Conservation (phyloP, 2,113 vertebrate species). For the Thermophis baileyi region DNA sequence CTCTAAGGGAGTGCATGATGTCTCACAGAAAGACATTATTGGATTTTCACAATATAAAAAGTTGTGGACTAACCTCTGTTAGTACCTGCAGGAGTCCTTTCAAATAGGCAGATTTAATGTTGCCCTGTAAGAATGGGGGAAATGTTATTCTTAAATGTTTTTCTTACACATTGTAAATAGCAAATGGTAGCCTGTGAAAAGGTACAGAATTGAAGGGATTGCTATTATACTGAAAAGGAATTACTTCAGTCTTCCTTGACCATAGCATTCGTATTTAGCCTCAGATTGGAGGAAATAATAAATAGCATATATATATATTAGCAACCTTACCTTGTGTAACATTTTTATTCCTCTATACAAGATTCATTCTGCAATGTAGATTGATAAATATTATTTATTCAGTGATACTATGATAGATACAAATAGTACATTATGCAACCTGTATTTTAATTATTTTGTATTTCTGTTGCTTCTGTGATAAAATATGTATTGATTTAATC, state of each 20-base stretch:
- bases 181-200: conserved; percentile 40
- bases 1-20: background rate
- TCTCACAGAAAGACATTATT: background rate
- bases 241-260: conserved; percentile 23
- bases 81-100: conserved; percentile 32
- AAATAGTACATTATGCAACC: conserved; percentile 49
- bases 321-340: conserved; percentile 22
- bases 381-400: conserved; percentile 44
- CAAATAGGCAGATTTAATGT: conserved; percentile 37
- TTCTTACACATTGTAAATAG: conserved; percentile 38
- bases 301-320: conserved; percentile 6
- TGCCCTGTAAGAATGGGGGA: conserved; percentile 36
- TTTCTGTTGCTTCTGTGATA: conserved; percentile 44
- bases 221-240: conserved; percentile 33
- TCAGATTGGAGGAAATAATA: conserved; percentile 36
- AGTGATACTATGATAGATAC: conserved; percentile 39
- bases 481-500: conserved; percentile 2
- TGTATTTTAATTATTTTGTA: conserved; percentile 18
- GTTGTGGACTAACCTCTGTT: conserved; percentile 40
- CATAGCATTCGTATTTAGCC: conserved; percentile 49
- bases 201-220: conserved; percentile 39
- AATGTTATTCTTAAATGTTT: conserved; percentile 32
- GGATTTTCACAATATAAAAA: conserved; percentile 47
- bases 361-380: conserved; percentile 39
- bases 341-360: conserved; percentile 24